Evolutionary conservation across 2,797 vertebrate genomes (phyloP).

Genomic region (Sebastes diploproa): DNA sequence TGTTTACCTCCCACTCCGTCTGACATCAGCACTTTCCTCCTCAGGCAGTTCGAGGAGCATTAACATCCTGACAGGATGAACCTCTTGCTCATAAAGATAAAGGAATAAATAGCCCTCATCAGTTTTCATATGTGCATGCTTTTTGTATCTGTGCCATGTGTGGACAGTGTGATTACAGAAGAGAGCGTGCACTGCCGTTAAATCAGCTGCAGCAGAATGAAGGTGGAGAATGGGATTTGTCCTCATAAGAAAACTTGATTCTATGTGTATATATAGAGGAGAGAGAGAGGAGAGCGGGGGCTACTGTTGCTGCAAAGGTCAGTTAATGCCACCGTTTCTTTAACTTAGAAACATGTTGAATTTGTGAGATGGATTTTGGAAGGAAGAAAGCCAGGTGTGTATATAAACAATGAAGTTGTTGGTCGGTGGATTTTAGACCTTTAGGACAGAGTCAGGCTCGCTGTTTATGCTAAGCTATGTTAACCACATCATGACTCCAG

Average conservation of each 20-base stretch:
- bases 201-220: background rate
- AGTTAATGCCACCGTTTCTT: too few species aligned
- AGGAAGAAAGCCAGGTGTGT: too few species aligned
- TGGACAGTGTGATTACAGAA: conserved; percentile 1
- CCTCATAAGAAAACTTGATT: background rate
- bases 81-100: conserved; percentile 24
- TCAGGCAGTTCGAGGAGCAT: background rate
- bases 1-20: background rate
- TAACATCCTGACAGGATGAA: background rate
- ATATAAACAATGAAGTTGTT: too few species aligned
- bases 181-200: background rate
- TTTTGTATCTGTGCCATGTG: background rate
- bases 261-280: too few species aligned
- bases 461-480: too few species aligned
- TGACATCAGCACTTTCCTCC: conserved; percentile 19
- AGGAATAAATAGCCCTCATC: conserved; percentile 19
- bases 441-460: too few species aligned
- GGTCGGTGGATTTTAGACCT: too few species aligned
- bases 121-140: conserved; percentile 1
- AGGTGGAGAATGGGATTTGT: background rate
- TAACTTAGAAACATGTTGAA: too few species aligned
- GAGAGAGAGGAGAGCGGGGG: too few species aligned
- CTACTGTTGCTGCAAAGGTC: too few species aligned
- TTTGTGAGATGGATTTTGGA: too few species aligned
- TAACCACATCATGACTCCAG: too few species aligned